Evolutionary conservation across 2,797 vertebrate genomes (phyloP).

Genomic region (Psittacula derbiana): DNA sequence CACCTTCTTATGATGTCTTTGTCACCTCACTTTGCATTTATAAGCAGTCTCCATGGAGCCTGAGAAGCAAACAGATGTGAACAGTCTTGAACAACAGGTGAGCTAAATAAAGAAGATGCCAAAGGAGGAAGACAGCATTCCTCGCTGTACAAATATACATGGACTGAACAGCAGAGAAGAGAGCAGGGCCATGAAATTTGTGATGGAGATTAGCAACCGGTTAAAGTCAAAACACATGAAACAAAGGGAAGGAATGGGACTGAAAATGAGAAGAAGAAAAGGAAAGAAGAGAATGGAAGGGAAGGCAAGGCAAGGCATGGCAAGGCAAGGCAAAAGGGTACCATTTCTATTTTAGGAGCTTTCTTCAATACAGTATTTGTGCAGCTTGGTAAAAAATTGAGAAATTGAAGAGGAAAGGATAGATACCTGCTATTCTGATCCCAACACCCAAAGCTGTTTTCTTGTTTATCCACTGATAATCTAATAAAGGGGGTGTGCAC

Average conservation of each 20-base stretch:
- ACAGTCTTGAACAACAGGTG: constrained; percentile 14
- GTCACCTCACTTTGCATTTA: constrained; percentile 32
- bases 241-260: not conserved
- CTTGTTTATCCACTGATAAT: not conserved
- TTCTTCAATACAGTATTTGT: not conserved
- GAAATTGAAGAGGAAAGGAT: not conserved
- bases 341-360: not conserved
- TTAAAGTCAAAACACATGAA: constrained; percentile 44
- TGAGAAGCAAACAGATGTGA: constrained; percentile 39
- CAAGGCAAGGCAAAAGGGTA: not conserved
- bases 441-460: not conserved
- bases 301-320: not conserved
- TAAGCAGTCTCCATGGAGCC: constrained; percentile 41
- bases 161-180: not conserved
- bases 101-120: constrained; percentile 18
- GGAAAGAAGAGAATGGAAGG: not conserved
- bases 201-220: not conserved
- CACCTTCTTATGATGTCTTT: constrained; percentile 41
- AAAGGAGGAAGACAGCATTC: constrained; percentile 21
- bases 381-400: not conserved
- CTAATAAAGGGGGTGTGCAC: not conserved
- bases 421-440: not conserved
- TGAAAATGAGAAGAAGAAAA: not conserved
- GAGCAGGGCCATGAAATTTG: not conserved
- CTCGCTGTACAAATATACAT: constrained; percentile 26